These are phyloP conservation scores for Peribatodes rhomboidaria DNA, from an alignment of 2,888 invertebrate genomes.

Conservation along the genomic window DNA sequence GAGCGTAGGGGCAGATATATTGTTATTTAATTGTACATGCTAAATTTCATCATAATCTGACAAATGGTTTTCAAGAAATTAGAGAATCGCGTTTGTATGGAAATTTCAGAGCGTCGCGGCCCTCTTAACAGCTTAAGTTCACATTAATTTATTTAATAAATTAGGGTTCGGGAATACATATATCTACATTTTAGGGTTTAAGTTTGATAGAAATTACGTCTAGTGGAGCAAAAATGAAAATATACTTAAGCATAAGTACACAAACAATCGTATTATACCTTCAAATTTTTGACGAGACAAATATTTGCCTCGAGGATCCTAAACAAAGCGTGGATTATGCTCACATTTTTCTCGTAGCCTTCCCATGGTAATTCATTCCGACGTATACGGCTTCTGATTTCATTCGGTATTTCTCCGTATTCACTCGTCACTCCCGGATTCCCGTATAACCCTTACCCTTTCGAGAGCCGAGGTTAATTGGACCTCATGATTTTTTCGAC, in stretches of 20 bases:
- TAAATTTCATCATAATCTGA: too few relatives aligned
- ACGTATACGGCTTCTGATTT: constrained; percentile 27
- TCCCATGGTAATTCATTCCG: constrained; percentile 28
- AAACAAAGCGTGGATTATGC: constrained; percentile 30
- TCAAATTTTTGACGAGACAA: constrained; percentile 18
- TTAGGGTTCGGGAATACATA: too few relatives aligned
- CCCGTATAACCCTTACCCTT: constrained; percentile 26
- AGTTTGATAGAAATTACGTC: too few relatives aligned
- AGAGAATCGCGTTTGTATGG: too few relatives aligned
- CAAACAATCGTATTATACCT: constrained; percentile 12
- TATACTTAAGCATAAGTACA: constrained; percentile 10
- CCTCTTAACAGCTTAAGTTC: too few relatives aligned
- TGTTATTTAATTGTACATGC: too few relatives aligned
- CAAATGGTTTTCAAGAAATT: too few relatives aligned
- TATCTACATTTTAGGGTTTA: too few relatives aligned
- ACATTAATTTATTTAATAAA: too few relatives aligned
- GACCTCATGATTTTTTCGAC: constrained; percentile 35
- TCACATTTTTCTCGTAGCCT: constrained; percentile 22
- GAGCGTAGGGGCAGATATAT: too few relatives aligned
- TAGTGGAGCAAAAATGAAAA: not conserved
- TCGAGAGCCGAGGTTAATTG: constrained; percentile 37
- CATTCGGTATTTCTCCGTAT: constrained; percentile 25
- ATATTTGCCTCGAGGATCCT: constrained; percentile 23
- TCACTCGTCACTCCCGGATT: constrained; percentile 23
- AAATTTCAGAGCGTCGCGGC: too few relatives aligned